Percentiles rank a stretch among this genome's conserved stretches.
phyloP scores from a whole-genome alignment of 1,140 invertebrate species.

The Plutomurus gul region DNA sequence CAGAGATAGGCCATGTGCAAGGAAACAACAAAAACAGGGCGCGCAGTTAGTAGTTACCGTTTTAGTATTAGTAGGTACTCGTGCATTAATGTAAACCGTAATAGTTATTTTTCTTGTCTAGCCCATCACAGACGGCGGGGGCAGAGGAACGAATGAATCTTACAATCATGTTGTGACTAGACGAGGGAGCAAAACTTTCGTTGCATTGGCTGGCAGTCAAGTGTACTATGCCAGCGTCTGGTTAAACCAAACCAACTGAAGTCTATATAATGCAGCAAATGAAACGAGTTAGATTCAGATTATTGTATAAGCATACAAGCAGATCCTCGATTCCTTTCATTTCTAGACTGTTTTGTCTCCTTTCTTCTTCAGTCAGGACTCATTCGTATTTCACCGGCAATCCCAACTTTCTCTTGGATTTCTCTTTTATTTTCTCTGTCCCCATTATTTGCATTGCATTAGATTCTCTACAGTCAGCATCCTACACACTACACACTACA shows the following conservation, averaged over 20 bases:
- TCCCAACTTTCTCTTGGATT: constrained; percentile 15
- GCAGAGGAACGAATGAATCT: too few relatives aligned
- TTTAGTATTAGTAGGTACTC: not conserved
- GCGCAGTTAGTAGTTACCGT: too few relatives aligned
- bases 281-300: constrained; percentile 21
- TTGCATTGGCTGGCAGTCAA: too few relatives aligned
- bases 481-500: not conserved
- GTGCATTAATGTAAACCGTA: constrained; percentile 3
- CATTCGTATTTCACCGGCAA: constrained; percentile 16
- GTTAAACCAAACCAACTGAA: too few relatives aligned
- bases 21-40: too few relatives aligned
- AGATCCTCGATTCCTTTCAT: not conserved
- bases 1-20: too few relatives aligned
- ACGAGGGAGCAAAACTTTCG: too few relatives aligned
- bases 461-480: not conserved
- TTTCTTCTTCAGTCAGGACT: not conserved
- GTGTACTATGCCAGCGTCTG: too few relatives aligned
- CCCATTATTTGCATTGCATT: constrained; percentile 29
- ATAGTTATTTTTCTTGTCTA: not conserved
- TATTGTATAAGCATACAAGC: constrained; percentile 14
- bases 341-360: not conserved
- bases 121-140: too few relatives aligned
- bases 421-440: constrained; percentile 24
- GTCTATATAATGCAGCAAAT: not conserved
- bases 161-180: too few relatives aligned